Percentiles rank a stretch among this genome's conserved stretches.
Evolutionary conservation across 2,113 vertebrate species (phyloP).

Genomic region (Erpornis zantholeuca): DNA sequence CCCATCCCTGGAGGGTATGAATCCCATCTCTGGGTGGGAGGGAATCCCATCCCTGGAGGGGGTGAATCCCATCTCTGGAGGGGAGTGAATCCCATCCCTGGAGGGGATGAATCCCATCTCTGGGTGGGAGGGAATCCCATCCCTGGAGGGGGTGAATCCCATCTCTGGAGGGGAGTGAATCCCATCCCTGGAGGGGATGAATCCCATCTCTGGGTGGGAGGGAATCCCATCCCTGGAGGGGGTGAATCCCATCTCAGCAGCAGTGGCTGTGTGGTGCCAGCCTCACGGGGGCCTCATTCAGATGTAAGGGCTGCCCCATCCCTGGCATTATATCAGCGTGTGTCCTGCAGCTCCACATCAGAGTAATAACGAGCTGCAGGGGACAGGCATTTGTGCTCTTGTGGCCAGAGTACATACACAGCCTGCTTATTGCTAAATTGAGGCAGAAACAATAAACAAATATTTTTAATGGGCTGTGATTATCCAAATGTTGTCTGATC

Average conservation of each 20-base stretch:
- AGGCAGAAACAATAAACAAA: neutral
- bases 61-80: neutral
- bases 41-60: neutral
- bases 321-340: neutral
- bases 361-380: neutral
- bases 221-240: neutral
- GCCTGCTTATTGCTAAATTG: neutral
- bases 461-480: constrained; percentile 7
- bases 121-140: neutral
- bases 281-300: neutral
- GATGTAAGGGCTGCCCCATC: neutral
- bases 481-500: neutral
- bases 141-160: neutral
- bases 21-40: neutral
- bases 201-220: neutral
- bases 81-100: neutral
- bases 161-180: neutral
- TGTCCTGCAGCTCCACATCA: neutral
- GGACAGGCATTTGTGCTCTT: neutral
- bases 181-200: too few relatives aligned
- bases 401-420: neutral
- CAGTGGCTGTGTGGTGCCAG: neutral
- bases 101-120: too few relatives aligned
- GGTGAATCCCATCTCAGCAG: neutral
- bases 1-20: too few relatives aligned